Conservation (phyloP, 1,140 invertebrate genomes). For the Trichoplusia ni region DNA sequence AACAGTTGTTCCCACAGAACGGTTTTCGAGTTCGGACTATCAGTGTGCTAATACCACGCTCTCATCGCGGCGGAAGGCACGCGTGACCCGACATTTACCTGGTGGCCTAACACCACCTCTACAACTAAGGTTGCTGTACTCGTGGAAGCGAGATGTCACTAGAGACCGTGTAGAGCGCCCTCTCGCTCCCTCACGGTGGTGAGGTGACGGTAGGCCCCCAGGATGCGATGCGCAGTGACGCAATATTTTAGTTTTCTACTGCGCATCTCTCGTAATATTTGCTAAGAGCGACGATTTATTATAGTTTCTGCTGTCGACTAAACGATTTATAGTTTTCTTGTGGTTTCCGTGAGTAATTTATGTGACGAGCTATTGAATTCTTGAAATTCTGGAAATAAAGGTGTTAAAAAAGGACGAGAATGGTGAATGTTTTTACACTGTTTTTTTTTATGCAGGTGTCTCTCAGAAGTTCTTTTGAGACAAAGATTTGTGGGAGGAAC, state of each 20-base stretch:
- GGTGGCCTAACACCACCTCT: too few relatives aligned
- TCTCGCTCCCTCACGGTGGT: too few relatives aligned
- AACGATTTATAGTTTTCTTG: constrained; percentile 1
- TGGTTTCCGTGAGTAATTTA: not conserved
- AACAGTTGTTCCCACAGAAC: constrained; percentile 8
- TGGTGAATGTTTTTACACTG: too few relatives aligned
- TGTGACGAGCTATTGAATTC: not conserved
- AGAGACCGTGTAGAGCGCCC: too few relatives aligned
- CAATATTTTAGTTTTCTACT: constrained; percentile 18
- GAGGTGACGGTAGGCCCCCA: too few relatives aligned
- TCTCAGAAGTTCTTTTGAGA: too few relatives aligned
- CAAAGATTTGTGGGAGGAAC: too few relatives aligned
- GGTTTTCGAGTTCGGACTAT: not conserved
- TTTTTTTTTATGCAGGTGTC: too few relatives aligned
- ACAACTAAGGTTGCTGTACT: too few relatives aligned
- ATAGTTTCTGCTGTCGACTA: not conserved
- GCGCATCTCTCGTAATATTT: constrained; percentile 19
- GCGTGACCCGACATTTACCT: constrained; percentile 40
- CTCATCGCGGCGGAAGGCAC: constrained; percentile 32
- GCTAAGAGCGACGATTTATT: constrained; percentile 8
- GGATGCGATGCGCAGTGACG: constrained; percentile 10
- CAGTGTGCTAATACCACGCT: constrained; percentile 32
- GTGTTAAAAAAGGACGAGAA: not conserved
- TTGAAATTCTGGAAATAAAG: not conserved
- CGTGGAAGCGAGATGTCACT: too few relatives aligned